Evolutionary conservation across 2,888 invertebrate species (phyloP).

Genomic region (Pardosa pseudoannulata): DNA sequence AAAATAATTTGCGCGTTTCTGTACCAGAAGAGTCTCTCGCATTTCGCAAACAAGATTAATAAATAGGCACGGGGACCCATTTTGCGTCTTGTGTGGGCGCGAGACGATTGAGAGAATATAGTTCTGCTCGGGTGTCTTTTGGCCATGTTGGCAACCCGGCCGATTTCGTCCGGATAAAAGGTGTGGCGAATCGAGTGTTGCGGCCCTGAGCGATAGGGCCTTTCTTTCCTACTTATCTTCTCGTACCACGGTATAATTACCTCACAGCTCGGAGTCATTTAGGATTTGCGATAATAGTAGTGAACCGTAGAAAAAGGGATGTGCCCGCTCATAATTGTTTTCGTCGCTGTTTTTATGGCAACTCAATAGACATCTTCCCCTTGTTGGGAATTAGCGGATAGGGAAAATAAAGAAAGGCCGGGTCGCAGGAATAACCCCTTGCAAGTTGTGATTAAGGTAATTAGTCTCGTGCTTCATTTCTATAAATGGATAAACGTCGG

Average conservation of each 20-base stretch:
- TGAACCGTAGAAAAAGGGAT: neutral
- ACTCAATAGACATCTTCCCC: neutral
- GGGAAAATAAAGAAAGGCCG: neutral
- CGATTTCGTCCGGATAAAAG: conserved; percentile 1
- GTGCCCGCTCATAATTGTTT: neutral
- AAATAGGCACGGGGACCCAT: neutral
- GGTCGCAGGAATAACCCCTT: neutral
- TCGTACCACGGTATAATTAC: neutral
- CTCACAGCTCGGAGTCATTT: neutral
- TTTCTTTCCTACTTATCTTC: neutral
- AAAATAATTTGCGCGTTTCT: too few relatives aligned
- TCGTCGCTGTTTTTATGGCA: conserved; percentile 7
- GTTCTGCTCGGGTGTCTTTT: neutral
- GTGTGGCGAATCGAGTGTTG: neutral
- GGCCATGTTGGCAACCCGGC: neutral
- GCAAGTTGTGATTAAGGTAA: neutral
- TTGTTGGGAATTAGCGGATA: neutral
- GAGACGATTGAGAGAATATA: neutral
- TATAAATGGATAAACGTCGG: neutral
- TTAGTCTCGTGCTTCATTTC: conserved; percentile 6
- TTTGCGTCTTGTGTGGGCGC: neutral
- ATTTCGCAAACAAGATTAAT: neutral
- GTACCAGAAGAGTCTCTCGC: too few relatives aligned
- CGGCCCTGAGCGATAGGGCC: neutral
- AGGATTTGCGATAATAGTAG: conserved; percentile 8